Percentiles rank a stretch among this genome's conserved stretches.
phyloP scores from a whole-genome alignment of 2,797 vertebrate species.

The Xyrichtys novacula region DNA sequence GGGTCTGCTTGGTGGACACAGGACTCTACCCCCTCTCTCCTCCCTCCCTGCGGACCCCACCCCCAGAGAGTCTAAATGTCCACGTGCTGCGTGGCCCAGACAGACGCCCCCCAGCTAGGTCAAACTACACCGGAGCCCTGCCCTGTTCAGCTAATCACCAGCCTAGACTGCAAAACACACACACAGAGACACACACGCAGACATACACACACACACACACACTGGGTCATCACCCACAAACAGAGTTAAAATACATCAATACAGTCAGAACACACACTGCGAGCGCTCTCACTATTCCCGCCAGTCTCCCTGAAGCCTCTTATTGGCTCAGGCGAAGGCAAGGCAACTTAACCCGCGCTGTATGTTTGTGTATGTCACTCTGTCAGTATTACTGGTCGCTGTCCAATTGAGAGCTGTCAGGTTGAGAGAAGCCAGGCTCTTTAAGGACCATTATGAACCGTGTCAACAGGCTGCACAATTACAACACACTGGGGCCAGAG shows the following conservation, averaged over 20 bases:
- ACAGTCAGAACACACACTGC: conserved; percentile 51
- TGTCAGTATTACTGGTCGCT: conserved; percentile 74
- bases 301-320: conserved; percentile 37
- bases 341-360: conserved; percentile 59
- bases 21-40: conserved; percentile 21
- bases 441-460: conserved; percentile 76
- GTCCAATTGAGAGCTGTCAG: conserved; percentile 74
- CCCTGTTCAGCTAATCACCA: conserved; percentile 70
- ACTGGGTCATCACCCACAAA: conserved; percentile 56
- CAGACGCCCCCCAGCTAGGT: conserved; percentile 78
- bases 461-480: conserved; percentile 79
- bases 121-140: conserved; percentile 64
- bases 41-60: conserved; percentile 48
- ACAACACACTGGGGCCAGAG: conserved; percentile 67
- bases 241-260: conserved; percentile 51
- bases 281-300: conserved; percentile 20
- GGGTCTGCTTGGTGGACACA: conserved; percentile 49
- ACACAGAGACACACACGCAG: conserved; percentile 2
- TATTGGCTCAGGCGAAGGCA: conserved; percentile 57
- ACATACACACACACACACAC: conserved; percentile 24
- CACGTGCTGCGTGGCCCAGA: conserved; percentile 81
- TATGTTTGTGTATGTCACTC: conserved; percentile 79
- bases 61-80: conserved; percentile 59
- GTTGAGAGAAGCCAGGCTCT: conserved; percentile 77
- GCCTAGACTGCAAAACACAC: conserved; percentile 14